Evolutionary conservation across 2,888 invertebrate species (phyloP).

Genomic region (Cheilosia grossa): DNA sequence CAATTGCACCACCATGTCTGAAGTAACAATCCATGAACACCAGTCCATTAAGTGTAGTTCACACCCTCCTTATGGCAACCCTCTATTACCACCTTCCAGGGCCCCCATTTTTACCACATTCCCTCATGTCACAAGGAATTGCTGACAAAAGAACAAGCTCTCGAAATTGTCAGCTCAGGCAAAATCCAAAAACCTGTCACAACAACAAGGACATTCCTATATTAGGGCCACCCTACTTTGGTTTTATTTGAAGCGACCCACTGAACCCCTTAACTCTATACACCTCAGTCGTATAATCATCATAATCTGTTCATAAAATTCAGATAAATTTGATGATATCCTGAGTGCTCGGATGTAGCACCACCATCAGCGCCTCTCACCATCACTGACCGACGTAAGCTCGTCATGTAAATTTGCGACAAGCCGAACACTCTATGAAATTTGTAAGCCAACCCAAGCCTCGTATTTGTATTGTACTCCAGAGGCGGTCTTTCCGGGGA

Average conservation of each 20-base stretch:
- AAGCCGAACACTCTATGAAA: conserved; percentile 17
- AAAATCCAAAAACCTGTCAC: conserved; percentile 32
- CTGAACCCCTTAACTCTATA: too few species aligned
- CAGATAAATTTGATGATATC: conserved; percentile 37
- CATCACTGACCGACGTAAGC: background rate
- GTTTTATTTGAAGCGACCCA: conserved; percentile 2
- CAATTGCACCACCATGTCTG: too few species aligned
- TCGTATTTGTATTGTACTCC: conserved; percentile 5
- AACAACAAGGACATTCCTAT: conserved; percentile 19
- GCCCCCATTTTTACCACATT: background rate
- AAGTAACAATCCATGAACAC: too few species aligned
- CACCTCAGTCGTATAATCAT: conserved; percentile 14
- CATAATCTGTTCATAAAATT: conserved; percentile 52
- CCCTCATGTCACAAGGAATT: background rate
- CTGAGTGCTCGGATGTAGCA: conserved; percentile 8
- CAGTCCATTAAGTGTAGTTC: too few species aligned
- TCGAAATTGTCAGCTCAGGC: conserved; percentile 17
- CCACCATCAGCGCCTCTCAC: background rate
- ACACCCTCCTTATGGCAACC: background rate
- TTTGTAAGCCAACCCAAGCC: conserved; percentile 12
- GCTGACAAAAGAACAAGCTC: conserved; percentile 14
- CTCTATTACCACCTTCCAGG: background rate
- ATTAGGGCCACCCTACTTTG: background rate
- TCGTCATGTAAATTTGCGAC: conserved; percentile 19
- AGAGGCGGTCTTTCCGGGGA: conserved; percentile 12